Evolutionary conservation across 2,797 vertebrate genomes (phyloP).

Genomic region (Mallotus villosus): DNA sequence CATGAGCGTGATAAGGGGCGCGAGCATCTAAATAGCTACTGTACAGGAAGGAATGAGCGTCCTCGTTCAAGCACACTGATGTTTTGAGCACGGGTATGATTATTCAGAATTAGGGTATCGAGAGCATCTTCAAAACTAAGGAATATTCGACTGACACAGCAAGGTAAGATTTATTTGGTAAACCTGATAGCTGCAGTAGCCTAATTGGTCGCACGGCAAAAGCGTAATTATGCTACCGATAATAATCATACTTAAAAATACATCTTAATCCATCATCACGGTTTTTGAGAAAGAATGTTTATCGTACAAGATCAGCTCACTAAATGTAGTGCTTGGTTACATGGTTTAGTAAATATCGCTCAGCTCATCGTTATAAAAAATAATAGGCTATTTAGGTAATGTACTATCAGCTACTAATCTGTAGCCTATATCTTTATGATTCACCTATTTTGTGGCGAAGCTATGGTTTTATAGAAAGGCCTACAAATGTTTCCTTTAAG

Average conservation of each 20-base stretch:
- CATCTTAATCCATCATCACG: background rate
- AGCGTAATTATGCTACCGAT: background rate
- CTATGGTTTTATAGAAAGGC: background rate
- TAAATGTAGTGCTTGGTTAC: background rate
- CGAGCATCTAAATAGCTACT: background rate
- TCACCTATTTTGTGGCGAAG: background rate
- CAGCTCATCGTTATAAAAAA: no score
- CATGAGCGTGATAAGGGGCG: background rate
- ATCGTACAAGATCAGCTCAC: background rate
- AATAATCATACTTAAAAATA: background rate
- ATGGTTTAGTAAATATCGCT: background rate
- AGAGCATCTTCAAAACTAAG: background rate
- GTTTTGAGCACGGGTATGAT: background rate
- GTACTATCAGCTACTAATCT: background rate
- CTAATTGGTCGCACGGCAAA: no score
- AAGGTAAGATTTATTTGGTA: background rate
- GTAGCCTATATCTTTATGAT: background rate
- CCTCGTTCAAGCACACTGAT: background rate
- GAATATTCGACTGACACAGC: background rate
- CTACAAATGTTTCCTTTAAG: background rate
- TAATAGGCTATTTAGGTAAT: background rate
- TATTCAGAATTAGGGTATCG: background rate
- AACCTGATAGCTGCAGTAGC: background rate
- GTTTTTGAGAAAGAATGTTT: background rate
- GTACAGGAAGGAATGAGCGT: background rate